These are phyloP conservation scores for Dascillus cervinus DNA, from an alignment of 2,888 invertebrate genomes.

Conservation along the genomic window DNA sequence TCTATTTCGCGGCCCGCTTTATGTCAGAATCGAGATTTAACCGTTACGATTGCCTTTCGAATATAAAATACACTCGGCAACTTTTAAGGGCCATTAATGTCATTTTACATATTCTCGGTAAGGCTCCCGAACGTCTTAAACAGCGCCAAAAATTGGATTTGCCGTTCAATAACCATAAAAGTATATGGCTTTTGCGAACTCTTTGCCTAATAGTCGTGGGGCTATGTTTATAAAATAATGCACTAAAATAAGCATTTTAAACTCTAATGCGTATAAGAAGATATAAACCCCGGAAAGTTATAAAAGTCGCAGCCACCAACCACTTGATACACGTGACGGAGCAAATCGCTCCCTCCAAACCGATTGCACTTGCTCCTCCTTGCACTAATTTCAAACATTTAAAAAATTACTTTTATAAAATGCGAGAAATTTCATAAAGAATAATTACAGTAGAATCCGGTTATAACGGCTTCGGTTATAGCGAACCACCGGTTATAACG, in stretches of 20 bases:
- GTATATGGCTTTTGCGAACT: slow-evolving; percentile 42
- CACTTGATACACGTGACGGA: slow-evolving; percentile 9
- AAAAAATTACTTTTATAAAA: no score
- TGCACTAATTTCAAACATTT: neutral
- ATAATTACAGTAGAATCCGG: no score
- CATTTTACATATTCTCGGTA: slow-evolving; percentile 38
- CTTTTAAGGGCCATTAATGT: slow-evolving; percentile 38
- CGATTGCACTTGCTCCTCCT: slow-evolving; percentile 2
- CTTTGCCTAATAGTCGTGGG: slow-evolving; percentile 41
- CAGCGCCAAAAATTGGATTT: slow-evolving; percentile 45
- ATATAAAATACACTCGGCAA: slow-evolving; percentile 38
- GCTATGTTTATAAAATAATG: slow-evolving; percentile 45
- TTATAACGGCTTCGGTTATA: no score
- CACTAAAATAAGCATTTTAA: slow-evolving; percentile 43
- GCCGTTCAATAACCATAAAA: slow-evolving; percentile 45
- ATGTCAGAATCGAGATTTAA: no score
- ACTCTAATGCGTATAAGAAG: slow-evolving; percentile 42
- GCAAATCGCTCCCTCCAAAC: no score
- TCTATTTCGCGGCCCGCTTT: no score
- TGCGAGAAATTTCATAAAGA: no score
- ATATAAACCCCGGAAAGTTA: slow-evolving; percentile 40
- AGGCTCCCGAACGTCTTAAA: slow-evolving; percentile 38
- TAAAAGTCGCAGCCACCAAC: slow-evolving; percentile 33
- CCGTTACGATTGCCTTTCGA: slow-evolving; percentile 12
- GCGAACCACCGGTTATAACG: no score